Evolutionary conservation across 2,113 vertebrate genomes (phyloP).

Genomic region (Corythoichthys intestinalis): DNA sequence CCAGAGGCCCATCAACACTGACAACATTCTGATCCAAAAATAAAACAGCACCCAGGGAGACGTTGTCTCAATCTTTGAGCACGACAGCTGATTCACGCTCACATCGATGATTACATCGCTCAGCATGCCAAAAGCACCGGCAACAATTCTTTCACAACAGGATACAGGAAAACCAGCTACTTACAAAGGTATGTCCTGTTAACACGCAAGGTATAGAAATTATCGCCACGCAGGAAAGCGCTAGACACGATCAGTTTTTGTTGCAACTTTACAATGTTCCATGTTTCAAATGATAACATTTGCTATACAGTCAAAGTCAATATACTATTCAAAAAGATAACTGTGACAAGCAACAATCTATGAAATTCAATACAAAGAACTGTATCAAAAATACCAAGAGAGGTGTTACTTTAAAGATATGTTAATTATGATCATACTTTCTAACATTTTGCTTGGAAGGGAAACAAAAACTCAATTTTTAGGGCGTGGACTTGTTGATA

Average conservation of each 20-base stretch:
- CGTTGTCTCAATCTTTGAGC: constrained; percentile 45
- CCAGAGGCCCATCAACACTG: constrained; percentile 51
- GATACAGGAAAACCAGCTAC: constrained; percentile 16
- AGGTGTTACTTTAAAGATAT: not conserved
- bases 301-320: not conserved
- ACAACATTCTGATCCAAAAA: constrained; percentile 59
- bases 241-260: not conserved
- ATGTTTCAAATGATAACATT: not conserved
- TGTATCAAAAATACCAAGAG: not conserved
- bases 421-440: not conserved
- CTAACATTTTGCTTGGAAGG: not conserved
- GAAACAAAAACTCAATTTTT: too few species aligned
- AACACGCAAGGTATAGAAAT: not conserved
- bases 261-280: not conserved
- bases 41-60: constrained; percentile 62
- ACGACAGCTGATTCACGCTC: constrained; percentile 52
- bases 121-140: constrained; percentile 27
- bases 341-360: not conserved
- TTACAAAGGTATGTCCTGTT: not conserved
- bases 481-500: too few species aligned
- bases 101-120: constrained; percentile 12
- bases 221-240: not conserved
- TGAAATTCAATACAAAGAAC: not conserved
- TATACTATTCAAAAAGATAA: not conserved
- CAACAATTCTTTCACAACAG: constrained; percentile 18